phyloP scores from a whole-genome alignment of 2,888 invertebrate species.

The Cryptus viduatorius region DNA sequence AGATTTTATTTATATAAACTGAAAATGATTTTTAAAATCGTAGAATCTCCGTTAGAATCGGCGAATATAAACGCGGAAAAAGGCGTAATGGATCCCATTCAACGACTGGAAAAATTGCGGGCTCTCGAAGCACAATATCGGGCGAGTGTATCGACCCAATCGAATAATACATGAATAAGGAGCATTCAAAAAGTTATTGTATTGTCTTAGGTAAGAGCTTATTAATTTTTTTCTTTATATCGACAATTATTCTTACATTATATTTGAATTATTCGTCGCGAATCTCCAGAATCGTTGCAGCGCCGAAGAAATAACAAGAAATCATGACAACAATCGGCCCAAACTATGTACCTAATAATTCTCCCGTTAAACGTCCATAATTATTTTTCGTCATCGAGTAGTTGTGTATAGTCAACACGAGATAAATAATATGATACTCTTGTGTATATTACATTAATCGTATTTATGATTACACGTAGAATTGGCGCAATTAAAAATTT shows the following conservation, averaged over 20 bases:
- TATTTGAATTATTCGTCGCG: background rate
- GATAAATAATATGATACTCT: conserved; percentile 42
- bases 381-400: conserved; percentile 58
- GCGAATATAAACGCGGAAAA: conserved; percentile 77
- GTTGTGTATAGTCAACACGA: conserved; percentile 56
- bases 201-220: conserved; percentile 34
- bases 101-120: conserved; percentile 82
- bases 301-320: conserved; percentile 64
- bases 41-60: conserved; percentile 70
- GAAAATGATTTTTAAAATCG: too few species aligned
- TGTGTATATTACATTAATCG: conserved; percentile 49
- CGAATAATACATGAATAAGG: conserved; percentile 78
- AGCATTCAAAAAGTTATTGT: conserved; percentile 4
- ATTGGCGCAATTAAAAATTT: conserved; percentile 30
- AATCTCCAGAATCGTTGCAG: conserved; percentile 33
- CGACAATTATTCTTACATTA: background rate
- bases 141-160: conserved; percentile 77
- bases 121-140: conserved; percentile 81
- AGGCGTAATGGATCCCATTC: conserved; percentile 80
- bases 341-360: conserved; percentile 75
- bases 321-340: conserved; percentile 59
- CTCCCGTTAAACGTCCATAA: conserved; percentile 71
- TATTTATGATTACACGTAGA: conserved; percentile 61
- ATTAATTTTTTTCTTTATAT: background rate
- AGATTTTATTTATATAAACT: background rate